Evolutionary conservation across 2,113 vertebrate genomes (phyloP).

Genomic region (Myrmecobius fasciatus): DNA sequence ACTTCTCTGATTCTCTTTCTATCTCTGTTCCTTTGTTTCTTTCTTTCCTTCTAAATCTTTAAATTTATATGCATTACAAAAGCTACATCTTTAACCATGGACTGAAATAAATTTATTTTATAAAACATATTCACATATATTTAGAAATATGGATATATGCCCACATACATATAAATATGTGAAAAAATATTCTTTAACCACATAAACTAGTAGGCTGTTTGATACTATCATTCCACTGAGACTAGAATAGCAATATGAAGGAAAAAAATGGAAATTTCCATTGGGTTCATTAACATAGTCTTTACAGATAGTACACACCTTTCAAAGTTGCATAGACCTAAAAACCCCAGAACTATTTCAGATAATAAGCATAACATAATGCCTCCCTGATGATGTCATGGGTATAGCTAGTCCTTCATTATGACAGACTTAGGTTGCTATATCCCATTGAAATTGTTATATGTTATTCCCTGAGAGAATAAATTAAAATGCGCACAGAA

Average conservation of each 20-base stretch:
- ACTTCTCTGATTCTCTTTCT: not conserved
- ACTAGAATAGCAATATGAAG: not conserved
- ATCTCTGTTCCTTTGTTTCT: not conserved
- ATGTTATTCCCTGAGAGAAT: not conserved
- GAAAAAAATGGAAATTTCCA: not conserved
- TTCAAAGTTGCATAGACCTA: not conserved
- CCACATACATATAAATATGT: not conserved
- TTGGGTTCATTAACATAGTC: not conserved
- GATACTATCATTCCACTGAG: not conserved
- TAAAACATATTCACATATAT: not conserved
- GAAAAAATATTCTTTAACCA: not conserved
- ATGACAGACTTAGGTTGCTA: not conserved
- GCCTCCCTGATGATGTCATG: not conserved
- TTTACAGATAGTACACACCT: not conserved
- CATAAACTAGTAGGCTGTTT: not conserved
- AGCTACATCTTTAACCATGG: not conserved
- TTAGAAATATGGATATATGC: not conserved
- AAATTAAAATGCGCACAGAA: not conserved
- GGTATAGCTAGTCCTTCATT: not conserved
- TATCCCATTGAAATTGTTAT: not conserved
- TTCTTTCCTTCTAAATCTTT: not conserved
- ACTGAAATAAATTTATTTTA: not conserved
- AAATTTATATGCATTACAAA: not conserved
- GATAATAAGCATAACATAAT: not conserved
- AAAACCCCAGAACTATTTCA: not conserved